Evolutionary conservation across 2,797 vertebrate species (phyloP).

Genomic region (Pseudochromis fuscus): DNA sequence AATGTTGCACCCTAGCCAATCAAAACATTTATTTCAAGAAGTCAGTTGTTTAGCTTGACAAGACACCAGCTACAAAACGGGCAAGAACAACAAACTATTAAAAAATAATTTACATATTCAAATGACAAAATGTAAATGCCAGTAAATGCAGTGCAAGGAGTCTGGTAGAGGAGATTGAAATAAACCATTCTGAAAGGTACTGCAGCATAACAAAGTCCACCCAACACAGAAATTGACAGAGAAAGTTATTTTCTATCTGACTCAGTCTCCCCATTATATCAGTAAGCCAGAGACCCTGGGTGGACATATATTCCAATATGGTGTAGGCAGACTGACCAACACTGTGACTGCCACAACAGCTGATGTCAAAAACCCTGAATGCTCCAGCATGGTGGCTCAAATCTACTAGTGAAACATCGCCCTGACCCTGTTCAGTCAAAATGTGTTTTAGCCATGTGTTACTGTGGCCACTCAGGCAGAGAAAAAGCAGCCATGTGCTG

Average conservation of each 20-base stretch:
- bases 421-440: constrained; percentile 81
- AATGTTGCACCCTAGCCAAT: no score
- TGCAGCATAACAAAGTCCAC: constrained; percentile 2
- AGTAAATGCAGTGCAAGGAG: background rate
- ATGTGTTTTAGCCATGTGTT: constrained; percentile 66
- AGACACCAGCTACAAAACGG: background rate
- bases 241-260: background rate
- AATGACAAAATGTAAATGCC: constrained; percentile 1
- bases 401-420: constrained; percentile 33
- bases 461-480: constrained; percentile 64
- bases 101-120: no score
- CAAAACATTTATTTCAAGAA: no score
- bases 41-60: no score
- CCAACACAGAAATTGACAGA: background rate
- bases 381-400: constrained; percentile 26
- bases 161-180: background rate
- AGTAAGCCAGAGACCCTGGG: constrained; percentile 6
- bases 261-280: constrained; percentile 4
- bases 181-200: background rate
- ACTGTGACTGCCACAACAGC: constrained; percentile 16
- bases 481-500: constrained; percentile 67
- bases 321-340: constrained; percentile 5
- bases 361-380: constrained; percentile 48
- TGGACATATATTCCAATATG: constrained; percentile 26
- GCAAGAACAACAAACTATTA: background rate